Evolutionary conservation across 2,797 vertebrate genomes (phyloP).

Genomic region (Enteromius afrohamiltoni): DNA sequence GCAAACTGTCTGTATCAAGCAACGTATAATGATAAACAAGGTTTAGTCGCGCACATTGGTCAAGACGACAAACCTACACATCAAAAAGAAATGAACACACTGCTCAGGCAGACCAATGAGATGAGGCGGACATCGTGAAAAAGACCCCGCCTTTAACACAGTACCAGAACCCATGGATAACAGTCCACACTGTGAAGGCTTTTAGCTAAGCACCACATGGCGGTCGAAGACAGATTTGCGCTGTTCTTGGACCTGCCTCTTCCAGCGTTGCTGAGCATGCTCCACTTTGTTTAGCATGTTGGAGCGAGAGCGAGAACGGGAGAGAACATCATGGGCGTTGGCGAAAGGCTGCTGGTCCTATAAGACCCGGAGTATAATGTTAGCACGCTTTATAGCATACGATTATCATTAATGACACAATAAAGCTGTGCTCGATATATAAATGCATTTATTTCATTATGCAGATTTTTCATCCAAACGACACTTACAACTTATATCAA

Average conservation of each 20-base stretch:
- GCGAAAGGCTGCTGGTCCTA: conserved; percentile 98
- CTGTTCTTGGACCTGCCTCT: conserved; percentile 96
- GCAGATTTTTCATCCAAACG: neutral
- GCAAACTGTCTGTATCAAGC: conserved; percentile 51
- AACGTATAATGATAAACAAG: conserved; percentile 27
- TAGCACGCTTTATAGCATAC: neutral
- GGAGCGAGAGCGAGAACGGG: conserved; percentile 90
- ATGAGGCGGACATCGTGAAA: conserved; percentile 33
- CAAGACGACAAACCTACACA: conserved; percentile 35
- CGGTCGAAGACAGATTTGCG: conserved; percentile 98
- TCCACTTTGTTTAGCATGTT: conserved; percentile 98
- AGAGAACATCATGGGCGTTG: conserved; percentile 93
- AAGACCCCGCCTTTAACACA: conserved; percentile 66
- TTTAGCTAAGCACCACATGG: conserved; percentile 97
- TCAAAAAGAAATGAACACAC: conserved; percentile 27
- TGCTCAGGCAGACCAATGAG: conserved; percentile 26
- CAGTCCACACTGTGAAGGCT: conserved; percentile 24
- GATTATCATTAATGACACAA: neutral
- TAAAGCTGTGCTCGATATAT: neutral
- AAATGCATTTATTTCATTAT: neutral
- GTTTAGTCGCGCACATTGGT: neutral
- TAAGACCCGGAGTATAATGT: conserved; percentile 54
- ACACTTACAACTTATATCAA: neutral
- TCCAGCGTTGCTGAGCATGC: conserved; percentile 98
- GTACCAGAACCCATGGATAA: conserved; percentile 56